phyloP scores from a whole-genome alignment of 2,888 invertebrate species.

The Periphyllus acericola region DNA sequence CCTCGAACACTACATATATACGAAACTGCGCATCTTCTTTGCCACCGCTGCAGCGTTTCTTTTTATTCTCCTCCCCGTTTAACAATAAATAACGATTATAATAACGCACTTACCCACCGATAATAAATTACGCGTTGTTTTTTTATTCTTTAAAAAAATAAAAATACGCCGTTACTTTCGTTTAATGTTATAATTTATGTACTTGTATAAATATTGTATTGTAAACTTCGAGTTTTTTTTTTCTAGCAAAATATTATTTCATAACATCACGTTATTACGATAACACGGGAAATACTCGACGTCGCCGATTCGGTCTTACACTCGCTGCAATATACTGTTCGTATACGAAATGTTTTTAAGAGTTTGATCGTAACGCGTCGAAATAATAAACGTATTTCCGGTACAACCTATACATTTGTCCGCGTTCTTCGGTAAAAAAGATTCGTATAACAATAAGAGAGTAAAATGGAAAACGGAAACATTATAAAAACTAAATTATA shows the following conservation, averaged over 20 bases:
- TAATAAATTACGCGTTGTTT: constrained; percentile 47
- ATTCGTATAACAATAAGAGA: too few species aligned
- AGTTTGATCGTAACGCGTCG: too few species aligned
- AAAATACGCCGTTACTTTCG: not conserved
- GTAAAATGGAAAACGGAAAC: too few species aligned
- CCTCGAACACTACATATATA: too few species aligned
- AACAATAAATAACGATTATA: constrained; percentile 51
- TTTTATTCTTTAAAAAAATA: not conserved
- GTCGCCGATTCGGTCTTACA: not conserved
- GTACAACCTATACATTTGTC: too few species aligned
- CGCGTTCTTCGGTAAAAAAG: too few species aligned
- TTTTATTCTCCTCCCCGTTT: not conserved
- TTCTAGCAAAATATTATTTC: constrained; percentile 1
- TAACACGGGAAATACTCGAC: not conserved
- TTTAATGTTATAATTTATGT: constrained; percentile 7
- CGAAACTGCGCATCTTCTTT: not conserved
- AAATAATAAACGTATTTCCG: too few species aligned
- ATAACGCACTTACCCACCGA: constrained; percentile 36
- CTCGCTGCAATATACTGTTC: too few species aligned
- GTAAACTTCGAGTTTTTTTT: not conserved
- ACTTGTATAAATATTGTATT: not conserved
- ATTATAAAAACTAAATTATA: too few species aligned
- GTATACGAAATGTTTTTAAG: too few species aligned
- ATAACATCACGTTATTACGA: not conserved
- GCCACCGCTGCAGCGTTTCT: not conserved